These are phyloP conservation scores for Benthosema pterotum DNA, from an alignment of 2,797 vertebrate species.

Conservation along the genomic window DNA sequence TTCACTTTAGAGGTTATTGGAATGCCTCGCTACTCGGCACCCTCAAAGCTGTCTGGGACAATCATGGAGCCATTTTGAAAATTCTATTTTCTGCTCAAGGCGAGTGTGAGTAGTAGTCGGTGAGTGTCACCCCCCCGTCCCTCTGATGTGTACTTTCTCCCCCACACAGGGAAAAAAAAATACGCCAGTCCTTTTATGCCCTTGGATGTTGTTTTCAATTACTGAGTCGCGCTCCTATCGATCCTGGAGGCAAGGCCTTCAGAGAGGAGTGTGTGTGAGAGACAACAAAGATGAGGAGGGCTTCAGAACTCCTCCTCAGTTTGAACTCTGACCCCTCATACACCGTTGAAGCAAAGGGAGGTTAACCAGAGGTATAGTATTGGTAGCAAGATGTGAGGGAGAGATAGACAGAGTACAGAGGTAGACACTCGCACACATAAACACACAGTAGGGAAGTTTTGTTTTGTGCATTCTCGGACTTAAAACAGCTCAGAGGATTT, in stretches of 20 bases:
- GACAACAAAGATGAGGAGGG: conserved; percentile 18
- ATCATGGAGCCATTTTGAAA: neutral
- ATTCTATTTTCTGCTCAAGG: neutral
- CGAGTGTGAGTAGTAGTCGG: neutral
- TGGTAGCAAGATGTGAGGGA: too few species aligned
- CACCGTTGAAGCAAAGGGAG: neutral
- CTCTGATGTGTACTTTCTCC: neutral
- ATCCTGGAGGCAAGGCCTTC: conserved; percentile 19
- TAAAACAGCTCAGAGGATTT: neutral
- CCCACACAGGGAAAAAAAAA: neutral
- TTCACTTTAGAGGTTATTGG: too few species aligned
- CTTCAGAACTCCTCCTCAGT: neutral
- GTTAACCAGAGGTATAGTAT: neutral
- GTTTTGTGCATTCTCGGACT: too few species aligned
- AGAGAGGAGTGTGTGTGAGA: conserved; percentile 13
- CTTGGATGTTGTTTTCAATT: conserved; percentile 20
- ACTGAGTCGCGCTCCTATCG: conserved; percentile 12
- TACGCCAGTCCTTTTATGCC: conserved; percentile 10
- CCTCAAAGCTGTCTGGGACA: too few species aligned
- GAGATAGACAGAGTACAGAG: too few species aligned
- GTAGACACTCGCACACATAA: too few species aligned
- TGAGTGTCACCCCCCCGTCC: too few species aligned
- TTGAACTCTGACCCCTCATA: conserved; percentile 10
- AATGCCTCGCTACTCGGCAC: too few species aligned
- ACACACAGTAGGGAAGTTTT: too few species aligned